phyloP scores from a whole-genome alignment of 37 sponge, comb jelly and placozoan genomes.

The Geodia barretti region DNA sequence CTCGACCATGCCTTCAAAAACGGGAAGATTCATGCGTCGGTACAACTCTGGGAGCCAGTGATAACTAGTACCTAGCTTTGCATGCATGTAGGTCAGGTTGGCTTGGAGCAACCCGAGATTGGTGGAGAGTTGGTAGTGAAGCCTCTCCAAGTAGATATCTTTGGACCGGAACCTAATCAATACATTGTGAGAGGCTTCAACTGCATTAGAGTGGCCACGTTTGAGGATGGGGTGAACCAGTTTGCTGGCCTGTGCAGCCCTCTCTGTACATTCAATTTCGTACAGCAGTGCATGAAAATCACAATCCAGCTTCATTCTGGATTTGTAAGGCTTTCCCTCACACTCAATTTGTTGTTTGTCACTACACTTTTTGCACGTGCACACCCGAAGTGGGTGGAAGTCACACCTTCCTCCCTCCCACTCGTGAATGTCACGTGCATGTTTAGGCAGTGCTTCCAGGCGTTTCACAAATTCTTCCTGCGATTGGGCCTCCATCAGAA shows the following conservation, averaged over 20 bases:
- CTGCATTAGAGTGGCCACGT: constrained; percentile 26
- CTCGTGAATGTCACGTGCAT: constrained; percentile 44
- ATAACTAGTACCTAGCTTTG: constrained; percentile 1
- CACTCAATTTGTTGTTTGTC: constrained; percentile 17
- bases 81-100: constrained; percentile 17
- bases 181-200: constrained; percentile 39
- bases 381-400: constrained; percentile 20
- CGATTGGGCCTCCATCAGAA: not conserved
- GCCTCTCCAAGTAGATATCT: constrained; percentile 1
- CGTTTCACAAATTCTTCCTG: constrained; percentile 13
- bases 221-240: too few species aligned
- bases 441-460: constrained; percentile 15
- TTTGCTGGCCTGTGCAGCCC: not conserved
- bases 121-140: constrained; percentile 23
- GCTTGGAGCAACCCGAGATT: constrained; percentile 26
- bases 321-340: constrained; percentile 13
- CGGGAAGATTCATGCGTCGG: not conserved
- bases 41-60: constrained; percentile 34
- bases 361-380: constrained; percentile 27
- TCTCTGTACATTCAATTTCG: constrained; percentile 29
- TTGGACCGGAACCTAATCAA: constrained; percentile 20
- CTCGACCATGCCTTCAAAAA: constrained; percentile 6
- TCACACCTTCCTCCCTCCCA: too few species aligned
- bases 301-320: constrained; percentile 18
- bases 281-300: constrained; percentile 29